Percentiles rank a stretch among this genome's conserved stretches.
Evolutionary conservation across 2,113 vertebrate genomes (phyloP).

Genomic region (Sciurus niger): DNA sequence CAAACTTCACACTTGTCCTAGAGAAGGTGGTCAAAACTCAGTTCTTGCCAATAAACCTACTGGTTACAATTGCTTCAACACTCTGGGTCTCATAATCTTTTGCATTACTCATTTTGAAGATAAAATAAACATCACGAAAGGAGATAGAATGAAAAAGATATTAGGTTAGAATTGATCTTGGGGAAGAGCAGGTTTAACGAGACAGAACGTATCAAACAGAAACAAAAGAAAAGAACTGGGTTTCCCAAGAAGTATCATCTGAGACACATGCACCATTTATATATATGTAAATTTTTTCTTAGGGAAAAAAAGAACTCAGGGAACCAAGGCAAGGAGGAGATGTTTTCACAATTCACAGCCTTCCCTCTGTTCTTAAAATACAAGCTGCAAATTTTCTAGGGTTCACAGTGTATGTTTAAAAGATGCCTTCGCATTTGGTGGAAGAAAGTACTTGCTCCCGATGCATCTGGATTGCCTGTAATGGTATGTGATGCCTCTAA

Average conservation of each 20-base stretch:
- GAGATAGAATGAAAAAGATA: slow-evolving; percentile 47
- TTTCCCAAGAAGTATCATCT: background rate
- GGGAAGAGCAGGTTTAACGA: background rate
- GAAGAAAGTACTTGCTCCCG: slow-evolving; percentile 48
- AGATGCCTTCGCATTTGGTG: background rate
- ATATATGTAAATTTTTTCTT: background rate
- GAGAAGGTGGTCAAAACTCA: slow-evolving; percentile 75
- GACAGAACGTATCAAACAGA: background rate
- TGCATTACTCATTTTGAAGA: slow-evolving; percentile 54
- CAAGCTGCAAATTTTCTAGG: background rate
- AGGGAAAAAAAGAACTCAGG: background rate
- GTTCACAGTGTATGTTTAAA: slow-evolving; percentile 28
- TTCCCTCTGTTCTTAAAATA: slow-evolving; percentile 48
- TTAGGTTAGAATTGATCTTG: background rate
- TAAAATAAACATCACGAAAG: slow-evolving; percentile 50
- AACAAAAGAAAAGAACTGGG: background rate
- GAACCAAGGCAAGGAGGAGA: background rate
- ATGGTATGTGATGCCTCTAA: background rate
- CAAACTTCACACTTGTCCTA: slow-evolving; percentile 73
- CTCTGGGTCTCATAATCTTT: slow-evolving; percentile 3
- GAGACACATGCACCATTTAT: background rate
- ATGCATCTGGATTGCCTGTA: slow-evolving; percentile 66
- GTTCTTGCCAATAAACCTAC: slow-evolving; percentile 59
- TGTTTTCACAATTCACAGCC: background rate
- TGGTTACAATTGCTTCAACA: slow-evolving; percentile 34